These are phyloP conservation scores for Smittia sp. DNA, from an alignment of 2,888 invertebrate species.

Conservation along the genomic window DNA sequence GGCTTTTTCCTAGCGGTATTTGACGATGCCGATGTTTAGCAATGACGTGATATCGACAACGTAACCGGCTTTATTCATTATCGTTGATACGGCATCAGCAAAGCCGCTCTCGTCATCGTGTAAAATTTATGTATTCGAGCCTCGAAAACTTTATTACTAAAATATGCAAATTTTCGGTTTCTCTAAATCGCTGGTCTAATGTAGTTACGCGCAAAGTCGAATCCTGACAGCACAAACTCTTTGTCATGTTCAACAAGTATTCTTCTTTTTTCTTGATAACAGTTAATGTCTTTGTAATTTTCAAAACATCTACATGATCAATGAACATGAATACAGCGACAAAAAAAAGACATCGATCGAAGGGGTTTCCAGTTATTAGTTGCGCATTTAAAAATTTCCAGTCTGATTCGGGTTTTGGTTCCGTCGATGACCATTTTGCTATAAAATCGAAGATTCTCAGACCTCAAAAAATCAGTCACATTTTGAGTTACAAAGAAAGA, in stretches of 20 bases:
- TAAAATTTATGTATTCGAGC: not conserved
- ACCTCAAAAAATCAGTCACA: not conserved
- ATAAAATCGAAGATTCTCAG: constrained; percentile 1
- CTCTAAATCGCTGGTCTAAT: no score
- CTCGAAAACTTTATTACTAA: not conserved
- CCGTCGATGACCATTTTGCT: not conserved
- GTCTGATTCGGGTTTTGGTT: not conserved
- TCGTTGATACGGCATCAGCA: not conserved
- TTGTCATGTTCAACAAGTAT: no score
- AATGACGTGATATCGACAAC: no score
- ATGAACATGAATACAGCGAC: not conserved
- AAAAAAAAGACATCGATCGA: not conserved
- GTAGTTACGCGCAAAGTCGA: no score
- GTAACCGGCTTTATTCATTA: not conserved
- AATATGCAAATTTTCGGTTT: no score
- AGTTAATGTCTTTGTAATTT: no score
- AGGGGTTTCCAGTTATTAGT: not conserved
- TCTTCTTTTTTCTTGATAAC: no score
- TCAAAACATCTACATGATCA: no score
- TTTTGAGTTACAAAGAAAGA: not conserved
- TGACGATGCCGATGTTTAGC: no score
- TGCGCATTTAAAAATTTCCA: not conserved
- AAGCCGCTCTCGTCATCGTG: not conserved
- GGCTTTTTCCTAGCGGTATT: no score
- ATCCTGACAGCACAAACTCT: no score